Evolutionary conservation across 2,888 invertebrate species (phyloP).

Genomic region (Cantharis rustica): DNA sequence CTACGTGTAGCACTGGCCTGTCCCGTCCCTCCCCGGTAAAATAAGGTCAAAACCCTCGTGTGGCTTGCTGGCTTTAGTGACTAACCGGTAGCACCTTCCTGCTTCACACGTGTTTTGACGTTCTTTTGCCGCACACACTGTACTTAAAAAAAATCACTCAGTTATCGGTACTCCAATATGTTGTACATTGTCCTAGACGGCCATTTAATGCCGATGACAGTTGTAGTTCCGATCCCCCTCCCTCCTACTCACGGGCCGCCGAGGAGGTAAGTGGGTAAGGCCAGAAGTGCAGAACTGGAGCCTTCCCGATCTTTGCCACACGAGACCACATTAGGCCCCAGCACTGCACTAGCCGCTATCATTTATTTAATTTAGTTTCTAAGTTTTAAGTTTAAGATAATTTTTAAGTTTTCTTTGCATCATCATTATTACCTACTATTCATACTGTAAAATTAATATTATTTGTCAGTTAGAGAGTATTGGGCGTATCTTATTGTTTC

Average conservation of each 20-base stretch:
- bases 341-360: conserved; percentile 40
- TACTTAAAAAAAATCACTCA: conserved; percentile 31
- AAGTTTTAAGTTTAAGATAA: conserved; percentile 15
- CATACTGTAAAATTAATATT: neutral
- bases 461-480: neutral
- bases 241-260: conserved; percentile 58
- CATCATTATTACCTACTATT: neutral
- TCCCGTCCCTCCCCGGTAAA: conserved; percentile 58
- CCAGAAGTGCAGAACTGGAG: conserved; percentile 64
- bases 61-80: conserved; percentile 59
- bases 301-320: conserved; percentile 58
- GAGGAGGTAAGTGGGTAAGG: conserved; percentile 59
- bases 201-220: conserved; percentile 61
- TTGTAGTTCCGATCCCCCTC: conserved; percentile 57
- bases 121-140: conserved; percentile 58
- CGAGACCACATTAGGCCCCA: conserved; percentile 51
- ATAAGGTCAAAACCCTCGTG: conserved; percentile 59
- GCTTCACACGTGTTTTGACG: conserved; percentile 59
- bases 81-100: conserved; percentile 57
- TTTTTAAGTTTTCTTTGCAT: conserved; percentile 38
- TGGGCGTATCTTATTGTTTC: neutral
- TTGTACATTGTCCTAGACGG: conserved; percentile 66
- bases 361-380: conserved; percentile 3
- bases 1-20: conserved; percentile 68
- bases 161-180: conserved; percentile 53